These are phyloP conservation scores for Polylopha cassiicola DNA, from an alignment of 2,888 invertebrate species.

Conservation along the genomic window DNA sequence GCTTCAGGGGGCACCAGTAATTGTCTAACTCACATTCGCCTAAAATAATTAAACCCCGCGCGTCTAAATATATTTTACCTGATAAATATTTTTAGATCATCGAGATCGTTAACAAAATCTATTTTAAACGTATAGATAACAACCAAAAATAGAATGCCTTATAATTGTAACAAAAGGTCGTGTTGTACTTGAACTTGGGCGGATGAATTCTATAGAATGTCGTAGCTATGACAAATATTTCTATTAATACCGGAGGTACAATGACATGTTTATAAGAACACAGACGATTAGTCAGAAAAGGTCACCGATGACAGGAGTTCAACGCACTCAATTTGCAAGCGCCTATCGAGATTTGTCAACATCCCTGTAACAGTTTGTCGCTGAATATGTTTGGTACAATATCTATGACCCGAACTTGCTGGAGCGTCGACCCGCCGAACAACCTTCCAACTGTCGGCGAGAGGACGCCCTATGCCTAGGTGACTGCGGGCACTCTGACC, in stretches of 20 bases:
- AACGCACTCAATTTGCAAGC: constrained; percentile 10
- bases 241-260: no score
- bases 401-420: not conserved
- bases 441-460: not conserved
- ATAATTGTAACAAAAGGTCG: no score
- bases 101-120: no score
- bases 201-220: no score
- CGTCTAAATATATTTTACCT: no score
- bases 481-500: constrained; percentile 9
- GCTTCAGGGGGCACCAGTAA: constrained; percentile 30
- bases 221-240: no score
- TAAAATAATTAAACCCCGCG: no score
- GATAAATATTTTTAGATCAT: no score
- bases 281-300: constrained; percentile 7
- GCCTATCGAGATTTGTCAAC: constrained; percentile 9
- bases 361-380: constrained; percentile 14
- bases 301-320: constrained; percentile 15
- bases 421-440: constrained; percentile 15
- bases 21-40: constrained; percentile 12
- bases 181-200: no score
- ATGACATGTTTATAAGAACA: not conserved
- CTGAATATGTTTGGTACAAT: constrained; percentile 6
- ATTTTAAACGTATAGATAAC: no score
- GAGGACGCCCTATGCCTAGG: constrained; percentile 21
- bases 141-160: no score